phyloP scores from a whole-genome alignment of 2,888 invertebrate genomes.

The Pharmacophagus antenor region DNA sequence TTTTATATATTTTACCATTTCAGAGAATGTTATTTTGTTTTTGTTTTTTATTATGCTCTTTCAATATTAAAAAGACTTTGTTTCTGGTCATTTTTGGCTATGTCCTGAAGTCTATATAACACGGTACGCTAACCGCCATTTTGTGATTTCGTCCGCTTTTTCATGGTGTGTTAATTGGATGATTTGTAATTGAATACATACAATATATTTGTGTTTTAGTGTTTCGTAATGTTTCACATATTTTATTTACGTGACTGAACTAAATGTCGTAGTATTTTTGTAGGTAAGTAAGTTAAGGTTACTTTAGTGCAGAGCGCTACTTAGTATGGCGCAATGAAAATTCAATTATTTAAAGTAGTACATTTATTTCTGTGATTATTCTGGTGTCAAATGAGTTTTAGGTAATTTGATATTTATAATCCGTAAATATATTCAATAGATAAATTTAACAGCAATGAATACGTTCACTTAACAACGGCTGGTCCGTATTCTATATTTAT shows the following conservation, averaged over 20 bases:
- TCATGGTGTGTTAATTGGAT: constrained; percentile 22
- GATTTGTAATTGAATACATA: constrained; percentile 26
- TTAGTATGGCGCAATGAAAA: constrained; percentile 10
- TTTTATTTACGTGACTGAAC: constrained; percentile 23
- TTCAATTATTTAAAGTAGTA: neutral
- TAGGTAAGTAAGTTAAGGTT: constrained; percentile 34
- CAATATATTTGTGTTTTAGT: constrained; percentile 32
- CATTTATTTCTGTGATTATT: neutral
- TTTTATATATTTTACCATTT: too few relatives aligned
- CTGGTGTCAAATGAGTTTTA: neutral
- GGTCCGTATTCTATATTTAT: too few relatives aligned
- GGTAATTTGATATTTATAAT: neutral
- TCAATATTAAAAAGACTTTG: too few relatives aligned
- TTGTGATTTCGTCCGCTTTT: constrained; percentile 30
- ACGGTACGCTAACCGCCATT: constrained; percentile 32
- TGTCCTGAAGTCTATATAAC: neutral
- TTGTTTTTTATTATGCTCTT: too few relatives aligned
- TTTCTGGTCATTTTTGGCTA: neutral
- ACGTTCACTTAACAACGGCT: too few relatives aligned
- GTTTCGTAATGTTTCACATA: constrained; percentile 20
- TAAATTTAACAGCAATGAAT: too few relatives aligned
- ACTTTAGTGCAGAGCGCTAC: constrained; percentile 7
- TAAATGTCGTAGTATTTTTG: constrained; percentile 30
- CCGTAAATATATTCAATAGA: neutral
- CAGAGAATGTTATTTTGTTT: too few relatives aligned